Evolutionary conservation across 2,797 vertebrate genomes (phyloP).

Genomic region (Lophotriccus pileatus): DNA sequence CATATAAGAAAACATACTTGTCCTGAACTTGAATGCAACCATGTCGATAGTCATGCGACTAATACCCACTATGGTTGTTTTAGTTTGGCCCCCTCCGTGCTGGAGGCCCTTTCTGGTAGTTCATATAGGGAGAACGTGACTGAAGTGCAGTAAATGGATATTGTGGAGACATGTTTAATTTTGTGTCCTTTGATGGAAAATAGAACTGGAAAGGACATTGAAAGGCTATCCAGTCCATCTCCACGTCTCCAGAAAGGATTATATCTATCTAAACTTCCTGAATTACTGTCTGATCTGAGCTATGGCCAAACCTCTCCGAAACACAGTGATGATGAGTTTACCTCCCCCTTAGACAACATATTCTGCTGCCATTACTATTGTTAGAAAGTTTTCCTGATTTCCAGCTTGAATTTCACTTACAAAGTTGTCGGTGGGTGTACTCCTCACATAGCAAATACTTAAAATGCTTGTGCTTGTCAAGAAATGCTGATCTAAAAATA

Average conservation of each 20-base stretch:
- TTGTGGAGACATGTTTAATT: not conserved
- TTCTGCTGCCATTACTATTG: not conserved
- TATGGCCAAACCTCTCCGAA: not conserved
- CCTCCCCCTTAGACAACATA: not conserved
- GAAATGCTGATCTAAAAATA: constrained; percentile 5
- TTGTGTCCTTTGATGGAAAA: not conserved
- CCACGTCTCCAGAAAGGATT: not conserved
- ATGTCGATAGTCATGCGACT: not conserved
- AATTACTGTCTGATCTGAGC: not conserved
- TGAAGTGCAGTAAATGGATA: not conserved
- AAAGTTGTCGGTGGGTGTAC: not conserved
- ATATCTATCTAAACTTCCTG: not conserved
- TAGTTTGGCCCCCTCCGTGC: not conserved
- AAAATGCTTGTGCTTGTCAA: not conserved
- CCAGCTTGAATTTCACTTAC: not conserved
- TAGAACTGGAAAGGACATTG: not conserved
- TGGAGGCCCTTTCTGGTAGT: not conserved
- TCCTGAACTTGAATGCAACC: not conserved
- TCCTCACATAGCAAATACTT: not conserved
- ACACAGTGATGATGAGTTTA: not conserved
- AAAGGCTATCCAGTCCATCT: not conserved
- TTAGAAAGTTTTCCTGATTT: constrained; percentile 20
- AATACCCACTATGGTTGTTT: not conserved
- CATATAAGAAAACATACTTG: not conserved
- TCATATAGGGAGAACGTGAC: not conserved